These are phyloP conservation scores for Chaenodraco wilsoni DNA, from an alignment of 2,797 vertebrate species.

Conservation along the genomic window DNA sequence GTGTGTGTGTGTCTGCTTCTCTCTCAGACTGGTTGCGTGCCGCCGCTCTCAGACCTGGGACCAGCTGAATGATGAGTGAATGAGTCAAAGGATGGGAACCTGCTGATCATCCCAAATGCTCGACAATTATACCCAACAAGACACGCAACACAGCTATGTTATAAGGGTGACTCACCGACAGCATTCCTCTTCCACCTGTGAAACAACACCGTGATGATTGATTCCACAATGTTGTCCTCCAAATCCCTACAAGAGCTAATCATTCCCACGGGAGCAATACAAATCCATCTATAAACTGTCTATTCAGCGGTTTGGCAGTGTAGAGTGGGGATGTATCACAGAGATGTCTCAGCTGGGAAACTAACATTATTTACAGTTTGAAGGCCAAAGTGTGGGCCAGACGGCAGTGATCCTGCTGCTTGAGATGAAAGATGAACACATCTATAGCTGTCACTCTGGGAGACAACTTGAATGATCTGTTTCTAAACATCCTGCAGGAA, in stretches of 20 bases:
- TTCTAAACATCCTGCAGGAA: neutral
- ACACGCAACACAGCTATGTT: constrained; percentile 24
- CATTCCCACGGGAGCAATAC: neutral
- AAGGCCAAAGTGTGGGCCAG: neutral
- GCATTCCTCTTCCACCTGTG: constrained; percentile 11
- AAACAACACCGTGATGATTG: constrained; percentile 21
- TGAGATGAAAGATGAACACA: neutral
- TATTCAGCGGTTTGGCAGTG: constrained; percentile 20
- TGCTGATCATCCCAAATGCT: constrained; percentile 39
- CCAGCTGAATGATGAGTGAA: constrained; percentile 45
- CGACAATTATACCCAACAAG: constrained; percentile 42
- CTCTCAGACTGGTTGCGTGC: constrained; percentile 60
- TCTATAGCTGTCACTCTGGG: constrained; percentile 7
- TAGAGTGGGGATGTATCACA: neutral
- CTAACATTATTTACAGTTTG: constrained; percentile 32
- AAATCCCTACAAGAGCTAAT: neutral
- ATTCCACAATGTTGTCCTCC: constrained; percentile 1
- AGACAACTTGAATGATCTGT: neutral
- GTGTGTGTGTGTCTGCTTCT: constrained; percentile 9
- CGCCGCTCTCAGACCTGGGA: constrained; percentile 44
- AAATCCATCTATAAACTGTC: constrained; percentile 14
- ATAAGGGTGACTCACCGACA: constrained; percentile 15
- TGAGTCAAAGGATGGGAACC: constrained; percentile 71
- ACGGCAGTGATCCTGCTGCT: neutral
- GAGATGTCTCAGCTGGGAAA: neutral